Base-by-base conservation (phyloP, 2,113 vertebrate species). In the Corythoichthys intestinalis region DNA sequence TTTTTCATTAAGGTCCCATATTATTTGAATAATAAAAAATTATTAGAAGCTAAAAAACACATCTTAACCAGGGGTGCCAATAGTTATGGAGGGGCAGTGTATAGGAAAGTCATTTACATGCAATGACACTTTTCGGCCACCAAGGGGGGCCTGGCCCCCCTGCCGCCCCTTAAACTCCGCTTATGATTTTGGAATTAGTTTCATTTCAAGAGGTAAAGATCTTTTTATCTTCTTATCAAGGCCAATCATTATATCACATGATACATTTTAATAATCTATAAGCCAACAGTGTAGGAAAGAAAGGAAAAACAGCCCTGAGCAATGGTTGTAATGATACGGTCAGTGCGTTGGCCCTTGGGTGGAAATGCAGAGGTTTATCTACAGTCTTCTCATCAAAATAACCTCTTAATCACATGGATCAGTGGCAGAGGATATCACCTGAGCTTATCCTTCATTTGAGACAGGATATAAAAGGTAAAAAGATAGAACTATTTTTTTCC, bases 371-470 rank as follows among this genome's bases (percentile, higher is more conserved):
- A 77, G 60, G 72, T 82, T 86, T 87, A 88, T 83, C 84, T 68
- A 6, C 17, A 71, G 15, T 41, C 72, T 72, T 65, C 53, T 79
- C 69, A 75, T 83, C 74, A 82, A 74, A 83, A 76, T 75, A 81
- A 77, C 67, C 76, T 74, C 82, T 85, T 81, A 82, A 86, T 83
- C 85, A 73, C 35, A 60, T 44, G 28, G 75, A 74, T 85, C 78
- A 71, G 70, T 38, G 52, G 11, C 65, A 67, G 63, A 62, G 78
- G 79, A 77, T 84, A 83, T 84, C 67, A 85, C 58, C 77, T 28
- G 1, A 20, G 73, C 63, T 84, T 79, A 83, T 79, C 81, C 76
- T 87, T 87, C 74, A 83, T 87, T 87, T 79, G 75, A 80, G 79
- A 77, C 76, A 58, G 83, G 81, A 82, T 83, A 87, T 84, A 77